These are phyloP conservation scores for Anarrhichthys ocellatus DNA, from an alignment of 2,113 vertebrate genomes.

Conservation along the genomic window DNA sequence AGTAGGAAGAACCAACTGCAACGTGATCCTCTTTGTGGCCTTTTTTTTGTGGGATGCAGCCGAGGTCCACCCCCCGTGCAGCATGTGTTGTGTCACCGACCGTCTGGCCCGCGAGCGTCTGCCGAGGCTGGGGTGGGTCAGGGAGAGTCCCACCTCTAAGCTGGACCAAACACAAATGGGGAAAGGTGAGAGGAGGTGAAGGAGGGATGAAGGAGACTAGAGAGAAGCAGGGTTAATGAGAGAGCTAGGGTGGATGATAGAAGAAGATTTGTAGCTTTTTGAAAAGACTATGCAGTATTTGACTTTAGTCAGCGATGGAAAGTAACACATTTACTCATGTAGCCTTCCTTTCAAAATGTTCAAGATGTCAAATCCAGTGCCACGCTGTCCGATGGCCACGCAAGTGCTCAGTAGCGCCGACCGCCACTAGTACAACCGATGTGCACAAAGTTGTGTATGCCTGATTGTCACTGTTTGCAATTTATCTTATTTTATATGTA, in stretches of 20 bases:
- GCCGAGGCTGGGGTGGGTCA: slow-evolving; percentile 19
- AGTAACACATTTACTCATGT: not conserved
- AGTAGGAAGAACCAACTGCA: not conserved
- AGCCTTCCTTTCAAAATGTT: no score
- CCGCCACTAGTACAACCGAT: no score
- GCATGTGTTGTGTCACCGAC: not conserved
- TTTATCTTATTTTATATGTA: no score
- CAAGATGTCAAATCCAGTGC: no score
- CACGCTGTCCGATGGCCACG: no score
- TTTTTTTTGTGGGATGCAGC: slow-evolving; percentile 1
- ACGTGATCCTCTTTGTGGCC: not conserved
- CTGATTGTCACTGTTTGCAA: no score
- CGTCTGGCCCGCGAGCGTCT: not conserved
- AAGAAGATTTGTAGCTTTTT: no score
- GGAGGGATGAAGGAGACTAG: slow-evolving; percentile 39
- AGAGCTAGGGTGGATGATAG: not conserved
- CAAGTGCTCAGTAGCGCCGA: no score
- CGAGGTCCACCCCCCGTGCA: no score
- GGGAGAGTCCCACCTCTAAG: slow-evolving; percentile 18
- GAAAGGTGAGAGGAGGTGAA: slow-evolving; percentile 30
- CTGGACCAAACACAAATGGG: not conserved
- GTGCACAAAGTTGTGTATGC: no score
- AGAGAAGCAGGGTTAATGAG: not conserved
- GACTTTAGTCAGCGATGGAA: not conserved
- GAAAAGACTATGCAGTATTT: no score